These are phyloP conservation scores for Lynx canadensis DNA, from an alignment of 2,113 vertebrate species.

Conservation along the genomic window DNA sequence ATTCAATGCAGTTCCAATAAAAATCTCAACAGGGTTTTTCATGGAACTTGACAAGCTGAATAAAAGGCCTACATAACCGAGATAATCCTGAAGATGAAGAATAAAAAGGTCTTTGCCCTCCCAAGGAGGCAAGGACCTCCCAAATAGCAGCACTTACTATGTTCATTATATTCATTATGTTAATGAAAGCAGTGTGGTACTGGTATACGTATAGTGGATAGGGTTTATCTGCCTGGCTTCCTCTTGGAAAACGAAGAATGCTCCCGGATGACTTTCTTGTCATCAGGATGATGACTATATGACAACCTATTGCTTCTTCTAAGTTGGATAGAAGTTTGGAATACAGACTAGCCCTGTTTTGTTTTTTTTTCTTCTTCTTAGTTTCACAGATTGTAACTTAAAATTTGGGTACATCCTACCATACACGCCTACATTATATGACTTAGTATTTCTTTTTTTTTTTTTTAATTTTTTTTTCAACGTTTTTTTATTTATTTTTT, in stretches of 20 bases:
- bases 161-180: neutral
- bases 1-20: neutral
- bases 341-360: neutral
- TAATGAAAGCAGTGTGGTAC: neutral
- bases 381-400: neutral
- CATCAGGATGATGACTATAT: neutral
- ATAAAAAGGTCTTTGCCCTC: neutral
- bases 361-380: neutral
- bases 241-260: neutral
- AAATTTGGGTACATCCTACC: neutral
- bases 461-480: too few species aligned
- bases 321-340: neutral
- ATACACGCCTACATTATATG: neutral
- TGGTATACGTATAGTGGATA: neutral
- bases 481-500: too few species aligned
- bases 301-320: neutral
- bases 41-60: neutral
- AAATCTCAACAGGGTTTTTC: neutral
- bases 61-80: neutral
- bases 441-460: neutral
- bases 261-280: neutral
- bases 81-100: neutral
- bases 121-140: neutral
- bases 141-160: neutral
- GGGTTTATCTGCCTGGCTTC: neutral